Evolutionary conservation across 2,797 vertebrate genomes (phyloP).

Genomic region (Pipistrellus kuhlii): DNA sequence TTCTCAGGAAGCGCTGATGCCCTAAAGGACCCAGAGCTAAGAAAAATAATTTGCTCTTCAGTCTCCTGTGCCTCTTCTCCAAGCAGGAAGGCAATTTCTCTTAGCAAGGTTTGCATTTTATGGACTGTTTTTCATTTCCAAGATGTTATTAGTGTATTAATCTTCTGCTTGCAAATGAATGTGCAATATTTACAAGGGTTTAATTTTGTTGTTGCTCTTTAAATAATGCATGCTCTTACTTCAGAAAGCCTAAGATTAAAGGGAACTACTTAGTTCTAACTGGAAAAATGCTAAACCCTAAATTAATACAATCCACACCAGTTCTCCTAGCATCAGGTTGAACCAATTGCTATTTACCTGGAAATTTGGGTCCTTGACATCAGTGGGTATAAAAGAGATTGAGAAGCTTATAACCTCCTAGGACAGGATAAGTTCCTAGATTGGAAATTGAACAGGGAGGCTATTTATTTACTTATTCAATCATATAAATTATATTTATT

Average conservation of each 20-base stretch:
- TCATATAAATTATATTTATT: background rate
- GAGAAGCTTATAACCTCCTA: background rate
- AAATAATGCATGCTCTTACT: slow-evolving; percentile 74
- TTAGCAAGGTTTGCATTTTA: slow-evolving; percentile 66
- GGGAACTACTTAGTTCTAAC: slow-evolving; percentile 33
- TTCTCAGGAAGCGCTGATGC: slow-evolving; percentile 61
- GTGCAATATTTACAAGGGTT: slow-evolving; percentile 72
- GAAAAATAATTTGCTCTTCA: slow-evolving; percentile 75
- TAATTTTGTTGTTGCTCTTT: slow-evolving; percentile 75
- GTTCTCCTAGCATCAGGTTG: slow-evolving; percentile 12
- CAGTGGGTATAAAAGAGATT: background rate
- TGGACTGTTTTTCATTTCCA: slow-evolving; percentile 57
- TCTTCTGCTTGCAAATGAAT: slow-evolving; percentile 70
- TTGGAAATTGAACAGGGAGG: background rate
- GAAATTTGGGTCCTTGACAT: background rate
- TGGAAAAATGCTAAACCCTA: background rate
- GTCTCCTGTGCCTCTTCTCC: slow-evolving; percentile 63
- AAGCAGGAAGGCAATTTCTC: slow-evolving; percentile 71
- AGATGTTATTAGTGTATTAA: slow-evolving; percentile 75
- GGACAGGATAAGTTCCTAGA: background rate
- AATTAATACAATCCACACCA: background rate
- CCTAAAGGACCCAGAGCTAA: slow-evolving; percentile 54
- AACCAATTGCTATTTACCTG: slow-evolving; percentile 7
- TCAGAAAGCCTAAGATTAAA: slow-evolving; percentile 52
- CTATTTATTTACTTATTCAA: background rate